Percentiles rank a stretch among this genome's conserved stretches.
Conservation (phyloP, 53 echinoderm and acorn worm genomes). For the Crossaster papposus region DNA sequence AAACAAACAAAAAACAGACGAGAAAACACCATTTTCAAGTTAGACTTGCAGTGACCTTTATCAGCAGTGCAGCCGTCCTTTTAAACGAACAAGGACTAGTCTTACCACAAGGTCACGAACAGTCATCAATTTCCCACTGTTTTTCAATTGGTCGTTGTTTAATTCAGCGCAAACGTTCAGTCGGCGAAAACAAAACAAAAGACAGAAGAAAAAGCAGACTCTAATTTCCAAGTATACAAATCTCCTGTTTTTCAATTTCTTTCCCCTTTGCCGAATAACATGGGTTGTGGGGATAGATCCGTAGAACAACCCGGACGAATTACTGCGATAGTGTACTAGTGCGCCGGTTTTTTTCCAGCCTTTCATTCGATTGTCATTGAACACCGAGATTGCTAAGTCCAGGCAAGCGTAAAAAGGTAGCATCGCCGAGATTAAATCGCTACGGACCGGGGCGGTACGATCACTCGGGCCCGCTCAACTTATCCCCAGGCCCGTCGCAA, state of each 20-base stretch:
- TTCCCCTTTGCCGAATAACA: background rate
- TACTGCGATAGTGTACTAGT: background rate
- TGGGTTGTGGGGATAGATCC: background rate
- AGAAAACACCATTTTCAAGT: background rate
- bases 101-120: background rate
- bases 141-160: conserved; percentile 43
- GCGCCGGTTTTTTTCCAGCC: background rate
- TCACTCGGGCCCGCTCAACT: conserved; percentile 35
- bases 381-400: conserved; percentile 32
- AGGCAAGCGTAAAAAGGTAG: conserved; percentile 25
- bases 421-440: conserved; percentile 40
- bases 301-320: background rate
- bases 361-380: conserved; percentile 56
- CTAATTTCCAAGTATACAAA: conserved; percentile 11
- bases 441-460: conserved; percentile 32
- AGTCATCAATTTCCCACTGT: conserved; percentile 23
- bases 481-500: background rate
- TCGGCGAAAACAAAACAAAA: background rate
- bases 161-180: conserved; percentile 39
- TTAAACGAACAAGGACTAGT: background rate
- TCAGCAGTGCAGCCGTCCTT: background rate
- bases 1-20: too few species aligned
- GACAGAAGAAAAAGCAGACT: background rate
- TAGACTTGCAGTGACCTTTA: background rate
- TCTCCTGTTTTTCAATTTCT: conserved; percentile 4